phyloP scores from a whole-genome alignment of 2,888 invertebrate species.

The Melanchra persicariae region DNA sequence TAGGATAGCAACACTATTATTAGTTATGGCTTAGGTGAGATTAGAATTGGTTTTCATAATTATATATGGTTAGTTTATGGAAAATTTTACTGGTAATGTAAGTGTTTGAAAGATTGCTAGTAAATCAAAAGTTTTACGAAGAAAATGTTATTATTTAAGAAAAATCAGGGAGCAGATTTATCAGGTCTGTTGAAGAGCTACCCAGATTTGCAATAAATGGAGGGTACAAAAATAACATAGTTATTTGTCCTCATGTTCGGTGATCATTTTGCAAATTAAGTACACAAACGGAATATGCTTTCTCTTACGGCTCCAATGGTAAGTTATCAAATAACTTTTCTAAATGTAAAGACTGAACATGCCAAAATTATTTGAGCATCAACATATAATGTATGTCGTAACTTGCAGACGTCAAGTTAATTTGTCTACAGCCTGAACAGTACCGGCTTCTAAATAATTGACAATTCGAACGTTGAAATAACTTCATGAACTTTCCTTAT shows the following conservation, averaged over 20 bases:
- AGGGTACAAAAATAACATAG: too few species aligned
- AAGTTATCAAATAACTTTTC: background rate
- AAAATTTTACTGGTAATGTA: background rate
- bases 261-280: background rate
- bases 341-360: background rate
- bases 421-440: conserved; percentile 43
- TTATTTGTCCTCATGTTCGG: too few species aligned
- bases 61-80: background rate
- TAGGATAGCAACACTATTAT: conserved; percentile 53
- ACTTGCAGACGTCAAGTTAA: conserved; percentile 33
- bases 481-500: conserved; percentile 65
- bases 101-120: background rate
- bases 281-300: background rate
- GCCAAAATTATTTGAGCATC: background rate
- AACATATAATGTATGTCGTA: background rate
- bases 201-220: too few species aligned
- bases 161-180: background rate
- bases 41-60: conserved; percentile 11
- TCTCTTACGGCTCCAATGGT: background rate
- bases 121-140: background rate
- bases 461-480: conserved; percentile 62
- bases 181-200: background rate
- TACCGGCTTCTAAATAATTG: conserved; percentile 49
- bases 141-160: background rate
- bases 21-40: conserved; percentile 11